Base-by-base conservation (phyloP, 2,113 vertebrate genomes). In the Anser cygnoides region DNA sequence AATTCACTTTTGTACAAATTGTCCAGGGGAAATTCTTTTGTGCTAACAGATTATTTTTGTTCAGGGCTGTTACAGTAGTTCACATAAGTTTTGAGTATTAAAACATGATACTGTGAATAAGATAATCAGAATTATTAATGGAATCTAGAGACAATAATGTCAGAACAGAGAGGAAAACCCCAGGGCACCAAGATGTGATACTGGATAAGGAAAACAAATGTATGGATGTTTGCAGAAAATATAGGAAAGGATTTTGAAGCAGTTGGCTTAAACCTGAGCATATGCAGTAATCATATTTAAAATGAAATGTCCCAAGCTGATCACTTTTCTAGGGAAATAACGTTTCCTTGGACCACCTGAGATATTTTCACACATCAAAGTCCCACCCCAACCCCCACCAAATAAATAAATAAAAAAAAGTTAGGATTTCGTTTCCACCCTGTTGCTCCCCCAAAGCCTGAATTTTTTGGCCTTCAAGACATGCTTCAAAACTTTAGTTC, bases 1-100 rank as follows among this genome's bases (percentile, higher is more conserved):
- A 90, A 74, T 84, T 84, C 73, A 58, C 22, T 77, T 75, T 39
- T 93, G 46, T 58, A 89, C 90, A 54, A 91, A 70, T 41, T 92
- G 37, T 89, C 52, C 49, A 79, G 59, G 76, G 37, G 18, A 79
- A 87, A 59, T 82, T 70, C 1, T 81, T 90, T 62, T 90, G 15
- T 75, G 17, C 5, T 84, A 68, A 70, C 16, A 76, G 23, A 73
- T 77, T 49, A 23, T 84, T 94, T 95, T 86, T 10, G 4, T 87
- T 90, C 44, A 33, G 25, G n/a, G 23, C 3, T 39, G 31, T 26
- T 90, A 49, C 31, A 61, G 39, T 72, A 80, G 63, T 87, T 87
- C 78, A 57, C 5, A 0, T 6, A 73, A 87, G 4, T 78, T 93
- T 68, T 65, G 68, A 82, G 21, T 65, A 78, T 72, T 85, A 78